Evolutionary conservation across 2,113 vertebrate genomes (phyloP), one percentile per base, ranked within the genome.

Genomic region (Crypturellus undulatus): DNA sequence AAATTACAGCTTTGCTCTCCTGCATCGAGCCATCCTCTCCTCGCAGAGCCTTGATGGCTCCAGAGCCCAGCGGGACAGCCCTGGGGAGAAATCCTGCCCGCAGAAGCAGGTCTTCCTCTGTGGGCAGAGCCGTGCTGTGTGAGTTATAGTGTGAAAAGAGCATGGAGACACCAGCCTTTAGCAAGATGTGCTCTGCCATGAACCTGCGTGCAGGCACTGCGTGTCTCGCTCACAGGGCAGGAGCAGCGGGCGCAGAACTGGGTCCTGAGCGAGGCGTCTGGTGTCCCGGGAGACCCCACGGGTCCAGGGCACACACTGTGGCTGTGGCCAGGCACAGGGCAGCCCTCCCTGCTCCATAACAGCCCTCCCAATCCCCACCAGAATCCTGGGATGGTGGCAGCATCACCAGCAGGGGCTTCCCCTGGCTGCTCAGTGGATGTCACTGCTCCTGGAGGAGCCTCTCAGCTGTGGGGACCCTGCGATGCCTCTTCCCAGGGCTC

Each of bases 201-300:
- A 56, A 18, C 28, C 28, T 18, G 15, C 16, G 8, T 9, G 25
- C 52, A 30, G 52, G 52, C 52, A 56, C 26, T 16, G 52, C 15
- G 52, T 16, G 54, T 56, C 52, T 30, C 28, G 16, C 54, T 32
- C 28, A 10, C 54, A 32, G 54, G 28, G 54, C 28, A 32, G 54
- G 28, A 17, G 54, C 28, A 32, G 54, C 24, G 30, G 28, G 54
- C 30, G 9, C 28, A 25, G 54, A 6, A 18, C 16, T 32, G 54
- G 54, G 54, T 19, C 28, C 32, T 13, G 10, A 58, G 54, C 17
- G 16, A 32, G 54, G 54, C 54, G 5, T 58, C 17, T 14, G 34
- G 3, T 38, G 16, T 20, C 16, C 11, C 7, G 1, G 5, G 19
- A 83, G 32, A 15, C 8, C 16, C 19, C 32, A n/a, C 0, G 14